phyloP scores from a whole-genome alignment of 2,113 vertebrate genomes.

The Microtus richardsoni region DNA sequence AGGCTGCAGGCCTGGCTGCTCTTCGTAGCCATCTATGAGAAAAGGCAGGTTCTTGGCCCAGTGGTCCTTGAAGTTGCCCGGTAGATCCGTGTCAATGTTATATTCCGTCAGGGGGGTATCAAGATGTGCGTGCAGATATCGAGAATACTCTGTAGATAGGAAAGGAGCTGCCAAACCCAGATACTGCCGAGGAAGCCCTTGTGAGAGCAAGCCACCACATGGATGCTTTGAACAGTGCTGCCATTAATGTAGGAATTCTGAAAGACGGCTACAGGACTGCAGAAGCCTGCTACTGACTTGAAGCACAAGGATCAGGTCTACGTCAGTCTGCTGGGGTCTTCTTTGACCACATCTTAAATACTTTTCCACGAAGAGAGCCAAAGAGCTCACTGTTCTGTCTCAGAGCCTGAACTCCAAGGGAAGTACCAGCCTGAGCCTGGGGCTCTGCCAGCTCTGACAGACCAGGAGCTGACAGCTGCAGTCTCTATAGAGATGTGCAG shows the following conservation, averaged over 20 bases:
- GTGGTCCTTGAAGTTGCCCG: conserved; percentile 97
- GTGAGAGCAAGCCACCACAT: no score
- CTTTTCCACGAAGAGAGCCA: background rate
- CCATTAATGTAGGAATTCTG: background rate
- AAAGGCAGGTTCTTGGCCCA: conserved; percentile 99
- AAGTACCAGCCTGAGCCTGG: background rate
- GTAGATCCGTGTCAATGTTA: conserved; percentile 94
- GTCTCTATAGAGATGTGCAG: background rate
- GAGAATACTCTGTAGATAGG: conserved; percentile 93
- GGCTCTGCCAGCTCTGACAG: background rate
- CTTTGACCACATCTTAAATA: conserved; percentile 8
- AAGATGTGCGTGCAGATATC: conserved; percentile 97
- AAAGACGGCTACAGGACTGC: background rate
- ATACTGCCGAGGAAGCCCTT: background rate
- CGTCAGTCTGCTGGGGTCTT: background rate
- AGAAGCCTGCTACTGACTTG: background rate
- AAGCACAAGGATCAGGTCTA: background rate
- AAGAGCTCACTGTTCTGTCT: background rate
- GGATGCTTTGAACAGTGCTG: background rate
- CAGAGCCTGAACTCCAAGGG: background rate
- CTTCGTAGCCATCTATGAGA: conserved; percentile 98
- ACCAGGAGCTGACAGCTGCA: background rate
- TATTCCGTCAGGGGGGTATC: conserved; percentile 96
- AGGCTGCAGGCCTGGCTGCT: conserved; percentile 97
- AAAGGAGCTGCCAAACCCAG: conserved; percentile 43